Conservation (phyloP, 2,113 vertebrate genomes). For the Electrona antarctica region DNA sequence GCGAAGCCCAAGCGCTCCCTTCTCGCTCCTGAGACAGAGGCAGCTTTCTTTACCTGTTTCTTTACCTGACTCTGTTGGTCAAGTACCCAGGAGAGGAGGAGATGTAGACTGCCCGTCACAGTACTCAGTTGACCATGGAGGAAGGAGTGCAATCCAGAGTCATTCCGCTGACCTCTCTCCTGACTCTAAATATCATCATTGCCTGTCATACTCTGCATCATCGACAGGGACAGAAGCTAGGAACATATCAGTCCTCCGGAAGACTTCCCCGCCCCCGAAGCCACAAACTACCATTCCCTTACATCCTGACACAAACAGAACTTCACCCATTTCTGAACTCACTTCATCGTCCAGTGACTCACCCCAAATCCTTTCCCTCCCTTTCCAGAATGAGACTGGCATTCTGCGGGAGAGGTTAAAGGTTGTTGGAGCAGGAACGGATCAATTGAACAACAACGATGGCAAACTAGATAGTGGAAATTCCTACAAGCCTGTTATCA, state of each 20-base stretch:
- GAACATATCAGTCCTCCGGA: slow-evolving; percentile 35
- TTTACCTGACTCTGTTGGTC: slow-evolving; percentile 47
- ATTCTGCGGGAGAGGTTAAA: slow-evolving; percentile 11
- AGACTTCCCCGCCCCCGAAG: slow-evolving; percentile 15
- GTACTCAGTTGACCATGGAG: slow-evolving; percentile 43
- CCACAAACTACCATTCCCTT: slow-evolving; percentile 22
- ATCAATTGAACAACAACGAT: slow-evolving; percentile 30
- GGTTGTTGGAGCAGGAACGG: slow-evolving; percentile 19
- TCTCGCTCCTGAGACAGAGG: slow-evolving; percentile 63
- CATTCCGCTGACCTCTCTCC: slow-evolving; percentile 42
- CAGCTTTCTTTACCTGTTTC: slow-evolving; percentile 43
- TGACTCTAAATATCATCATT: slow-evolving; percentile 64
- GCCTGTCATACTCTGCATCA: slow-evolving; percentile 68
- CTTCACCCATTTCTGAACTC: neutral
- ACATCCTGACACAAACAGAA: slow-evolving; percentile 11
- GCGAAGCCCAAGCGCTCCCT: slow-evolving; percentile 39
- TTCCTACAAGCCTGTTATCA: slow-evolving; percentile 24
- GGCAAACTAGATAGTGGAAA: slow-evolving; percentile 6
- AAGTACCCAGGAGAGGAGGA: slow-evolving; percentile 20
- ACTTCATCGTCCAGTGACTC: slow-evolving; percentile 1
- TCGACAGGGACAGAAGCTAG: slow-evolving; percentile 50
- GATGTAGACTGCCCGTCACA: neutral
- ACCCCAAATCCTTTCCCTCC: slow-evolving; percentile 5
- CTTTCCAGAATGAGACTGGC: slow-evolving; percentile 33
- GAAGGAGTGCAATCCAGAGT: slow-evolving; percentile 14